These are phyloP conservation scores for Lemur catta DNA, from an alignment of 2,797 vertebrate species.

Conservation along the genomic window DNA sequence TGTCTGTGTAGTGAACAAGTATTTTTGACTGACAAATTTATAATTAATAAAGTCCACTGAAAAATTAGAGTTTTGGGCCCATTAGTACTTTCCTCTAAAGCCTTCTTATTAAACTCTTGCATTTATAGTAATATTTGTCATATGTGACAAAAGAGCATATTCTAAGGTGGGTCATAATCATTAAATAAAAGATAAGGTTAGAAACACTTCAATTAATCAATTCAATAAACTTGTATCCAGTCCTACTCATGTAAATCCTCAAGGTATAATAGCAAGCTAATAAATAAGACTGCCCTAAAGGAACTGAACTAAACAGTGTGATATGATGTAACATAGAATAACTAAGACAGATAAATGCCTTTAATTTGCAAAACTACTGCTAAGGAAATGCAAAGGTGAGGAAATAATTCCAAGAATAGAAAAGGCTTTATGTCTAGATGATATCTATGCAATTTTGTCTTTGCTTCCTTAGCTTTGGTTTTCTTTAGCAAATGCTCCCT, in stretches of 20 bases:
- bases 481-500: background rate
- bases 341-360: background rate
- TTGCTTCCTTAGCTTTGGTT: background rate
- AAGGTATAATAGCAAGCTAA: background rate
- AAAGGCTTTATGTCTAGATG: background rate
- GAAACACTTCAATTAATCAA: background rate
- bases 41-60: background rate
- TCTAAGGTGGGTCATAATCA: background rate
- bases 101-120: background rate
- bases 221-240: background rate
- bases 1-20: background rate
- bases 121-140: background rate
- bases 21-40: background rate
- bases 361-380: background rate
- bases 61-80: background rate
- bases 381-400: background rate
- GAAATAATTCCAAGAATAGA: background rate
- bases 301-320: background rate
- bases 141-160: background rate
- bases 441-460: background rate
- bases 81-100: background rate
- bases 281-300: background rate
- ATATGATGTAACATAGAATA: background rate
- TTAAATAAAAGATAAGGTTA: background rate
- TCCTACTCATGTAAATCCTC: background rate